phyloP scores from a whole-genome alignment of 2,888 invertebrate species.

The Apamea crenata region DNA sequence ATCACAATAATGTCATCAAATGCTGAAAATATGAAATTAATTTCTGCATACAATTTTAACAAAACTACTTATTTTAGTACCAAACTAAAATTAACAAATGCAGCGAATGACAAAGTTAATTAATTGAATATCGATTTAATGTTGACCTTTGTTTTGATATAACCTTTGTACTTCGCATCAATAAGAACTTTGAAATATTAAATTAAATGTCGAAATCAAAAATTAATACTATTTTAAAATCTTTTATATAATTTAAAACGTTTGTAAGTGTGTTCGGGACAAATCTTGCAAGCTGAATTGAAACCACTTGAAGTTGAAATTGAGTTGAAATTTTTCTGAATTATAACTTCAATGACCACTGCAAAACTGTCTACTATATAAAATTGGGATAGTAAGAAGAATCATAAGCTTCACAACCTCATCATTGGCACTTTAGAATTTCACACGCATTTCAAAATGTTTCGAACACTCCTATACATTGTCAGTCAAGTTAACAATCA shows the following conservation, averaged over 20 bases:
- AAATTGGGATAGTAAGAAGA: neutral
- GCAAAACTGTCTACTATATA: neutral
- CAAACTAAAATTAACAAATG: constrained; percentile 9
- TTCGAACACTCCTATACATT: neutral
- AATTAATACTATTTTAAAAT: no score
- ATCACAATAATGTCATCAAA: constrained; percentile 21
- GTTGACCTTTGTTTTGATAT: neutral
- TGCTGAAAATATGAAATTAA: neutral
- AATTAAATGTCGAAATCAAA: neutral
- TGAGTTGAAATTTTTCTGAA: neutral
- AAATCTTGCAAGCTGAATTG: no score
- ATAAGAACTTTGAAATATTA: neutral
- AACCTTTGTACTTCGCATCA: no score
- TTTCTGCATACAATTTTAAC: neutral
- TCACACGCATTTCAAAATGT: constrained; percentile 26
- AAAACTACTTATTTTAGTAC: neutral
- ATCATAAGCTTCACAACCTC: constrained; percentile 24
- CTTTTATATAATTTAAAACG: no score
- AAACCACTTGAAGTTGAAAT: no score
- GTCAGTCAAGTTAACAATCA: constrained; percentile 32
- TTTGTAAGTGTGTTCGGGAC: no score
- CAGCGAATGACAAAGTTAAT: neutral
- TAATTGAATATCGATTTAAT: constrained; percentile 3
- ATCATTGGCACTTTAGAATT: constrained; percentile 55
- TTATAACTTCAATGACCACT: neutral